Evolutionary conservation across 2,113 vertebrate genomes (phyloP), one percentile per base, ranked within the genome.

Genomic region (Choloepus hoffmanni): DNA sequence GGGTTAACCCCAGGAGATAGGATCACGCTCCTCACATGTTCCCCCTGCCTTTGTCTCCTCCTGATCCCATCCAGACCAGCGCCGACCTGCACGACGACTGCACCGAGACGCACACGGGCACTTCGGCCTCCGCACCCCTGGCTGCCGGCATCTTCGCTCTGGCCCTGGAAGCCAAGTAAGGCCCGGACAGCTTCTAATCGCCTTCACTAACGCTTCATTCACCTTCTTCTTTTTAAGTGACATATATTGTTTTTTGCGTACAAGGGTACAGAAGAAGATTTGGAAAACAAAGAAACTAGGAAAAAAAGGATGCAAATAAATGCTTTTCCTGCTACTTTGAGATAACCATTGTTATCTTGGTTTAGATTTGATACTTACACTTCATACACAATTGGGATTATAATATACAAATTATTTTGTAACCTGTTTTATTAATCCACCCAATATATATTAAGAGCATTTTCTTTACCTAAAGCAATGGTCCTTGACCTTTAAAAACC

Each of bases 61-160:
- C 53, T 19, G 36, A 9, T 26, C 36, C 81, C 33, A 53, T 15
- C 53, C 98, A 99, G 99, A 99, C 99, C 0, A 99, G 99, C 1
- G 99, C 99, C 1, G 99, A 99, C 97, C 98, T 99, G 95, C 99
- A 99, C 97, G 99, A 99, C 0, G 99, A 99, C 96, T 99, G 99
- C 96, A 99, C 99, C 5, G 99, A 99, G 98, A 99, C 99, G 65
- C 99, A 99, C 97, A 99, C 99, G 0, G 99, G 99, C 30, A 99
- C 99, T 1, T 99, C 99, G 3, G 99, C 99, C 6, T 99, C 99
- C 0, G 99, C 99, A 18, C 99, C 99, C 0, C 97, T 99, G 98
- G 99, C 99, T 90, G 99, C 99, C 77, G 99, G 99, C 83, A 99
- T 99, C 98, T 99, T 99, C 95, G 99, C 99, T 60, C 98, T 99